Percentiles rank a stretch among this genome's conserved stretches.
phyloP scores from a whole-genome alignment of 2,888 invertebrate species.

The Phyto melanocephala region DNA sequence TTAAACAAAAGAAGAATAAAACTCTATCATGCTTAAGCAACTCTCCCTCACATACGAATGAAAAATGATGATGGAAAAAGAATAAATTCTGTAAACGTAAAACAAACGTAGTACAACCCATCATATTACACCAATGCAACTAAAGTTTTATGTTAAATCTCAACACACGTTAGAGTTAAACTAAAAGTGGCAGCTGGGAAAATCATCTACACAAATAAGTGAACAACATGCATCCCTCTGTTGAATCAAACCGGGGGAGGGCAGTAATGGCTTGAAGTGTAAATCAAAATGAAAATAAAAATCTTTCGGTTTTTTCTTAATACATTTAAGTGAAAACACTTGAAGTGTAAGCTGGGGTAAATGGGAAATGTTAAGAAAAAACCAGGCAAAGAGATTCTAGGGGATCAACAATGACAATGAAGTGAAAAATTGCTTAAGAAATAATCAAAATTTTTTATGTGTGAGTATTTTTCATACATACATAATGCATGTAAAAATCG shows the following conservation, averaged over 20 bases:
- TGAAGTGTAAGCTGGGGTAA: not conserved
- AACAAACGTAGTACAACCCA: not conserved
- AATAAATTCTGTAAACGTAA: not conserved
- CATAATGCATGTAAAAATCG: too few relatives aligned
- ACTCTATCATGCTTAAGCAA: not conserved
- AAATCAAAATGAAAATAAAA: not conserved
- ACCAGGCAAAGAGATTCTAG: too few relatives aligned
- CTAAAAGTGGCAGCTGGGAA: not conserved
- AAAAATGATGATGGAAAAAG: conserved; percentile 18
- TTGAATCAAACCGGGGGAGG: not conserved
- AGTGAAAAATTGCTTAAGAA: too few relatives aligned
- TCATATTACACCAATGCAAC: not conserved
- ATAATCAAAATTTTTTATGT: too few relatives aligned
- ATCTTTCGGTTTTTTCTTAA: not conserved
- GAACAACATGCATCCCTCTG: not conserved
- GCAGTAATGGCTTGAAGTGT: not conserved
- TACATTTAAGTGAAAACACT: conserved; percentile 1
- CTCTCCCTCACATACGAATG: not conserved
- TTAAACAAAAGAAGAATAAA: not conserved
- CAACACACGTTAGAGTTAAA: not conserved
- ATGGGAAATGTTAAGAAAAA: not conserved
- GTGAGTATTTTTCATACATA: too few relatives aligned
- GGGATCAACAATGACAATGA: too few relatives aligned
- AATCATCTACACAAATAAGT: not conserved
- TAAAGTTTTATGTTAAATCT: conserved; percentile 13